These are phyloP conservation scores for Zeus faber DNA, from an alignment of 2,113 vertebrate genomes.

Conservation along the genomic window DNA sequence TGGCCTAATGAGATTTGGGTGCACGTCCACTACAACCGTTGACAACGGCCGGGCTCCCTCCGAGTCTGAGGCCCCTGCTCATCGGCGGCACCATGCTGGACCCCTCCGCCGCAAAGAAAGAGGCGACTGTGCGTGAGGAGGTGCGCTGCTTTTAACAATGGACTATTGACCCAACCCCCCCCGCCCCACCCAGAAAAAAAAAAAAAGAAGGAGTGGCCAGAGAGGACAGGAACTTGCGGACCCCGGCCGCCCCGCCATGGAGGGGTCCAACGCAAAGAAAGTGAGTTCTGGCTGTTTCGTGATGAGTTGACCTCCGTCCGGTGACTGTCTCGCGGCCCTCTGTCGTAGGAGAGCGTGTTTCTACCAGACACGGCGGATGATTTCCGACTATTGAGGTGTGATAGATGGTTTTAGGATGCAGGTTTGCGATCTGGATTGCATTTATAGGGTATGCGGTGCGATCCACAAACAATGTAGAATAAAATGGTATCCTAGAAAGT, in stretches of 20 bases:
- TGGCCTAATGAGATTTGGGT: constrained; percentile 66
- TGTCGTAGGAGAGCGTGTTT: too few relatives aligned
- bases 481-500: too few relatives aligned
- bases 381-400: too few relatives aligned
- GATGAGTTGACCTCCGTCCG: background rate
- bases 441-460: too few relatives aligned
- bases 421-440: too few relatives aligned
- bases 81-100: constrained; percentile 43
- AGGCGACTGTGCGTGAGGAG: constrained; percentile 38
- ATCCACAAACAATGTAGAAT: too few relatives aligned
- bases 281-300: constrained; percentile 53
- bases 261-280: constrained; percentile 56
- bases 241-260: constrained; percentile 52
- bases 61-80: constrained; percentile 24
- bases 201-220: constrained; percentile 3
- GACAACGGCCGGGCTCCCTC: constrained; percentile 31
- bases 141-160: constrained; percentile 45
- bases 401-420: too few relatives aligned
- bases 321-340: too few relatives aligned
- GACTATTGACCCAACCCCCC: constrained; percentile 47
- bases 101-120: constrained; percentile 26
- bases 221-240: constrained; percentile 23
- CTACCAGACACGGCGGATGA: too few relatives aligned
- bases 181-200: too few relatives aligned
- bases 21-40: constrained; percentile 54